Conservation (phyloP, 2,888 invertebrate genomes). For the Phyto melanocephala region DNA sequence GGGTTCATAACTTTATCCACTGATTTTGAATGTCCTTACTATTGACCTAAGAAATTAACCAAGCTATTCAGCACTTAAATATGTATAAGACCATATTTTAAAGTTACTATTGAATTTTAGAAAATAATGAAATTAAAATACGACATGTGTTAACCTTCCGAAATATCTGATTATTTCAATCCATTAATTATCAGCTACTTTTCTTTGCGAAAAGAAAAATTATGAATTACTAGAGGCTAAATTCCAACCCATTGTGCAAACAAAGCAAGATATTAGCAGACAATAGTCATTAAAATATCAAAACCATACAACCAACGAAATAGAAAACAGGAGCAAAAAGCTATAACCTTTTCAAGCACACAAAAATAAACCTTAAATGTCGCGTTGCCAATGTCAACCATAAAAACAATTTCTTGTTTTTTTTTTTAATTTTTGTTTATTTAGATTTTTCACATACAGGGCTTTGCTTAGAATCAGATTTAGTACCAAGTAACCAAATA, state of each 20-base stretch:
- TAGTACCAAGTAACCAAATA: constrained; percentile 52
- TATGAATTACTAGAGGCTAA: too few relatives aligned
- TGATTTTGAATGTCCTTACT: too few relatives aligned
- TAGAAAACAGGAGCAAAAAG: not conserved
- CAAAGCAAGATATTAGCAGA: constrained; percentile 3
- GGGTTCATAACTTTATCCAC: too few relatives aligned
- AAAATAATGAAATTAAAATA: too few relatives aligned
- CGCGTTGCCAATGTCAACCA: constrained; percentile 75
- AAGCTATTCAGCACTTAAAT: too few relatives aligned
- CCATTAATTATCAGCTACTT: too few relatives aligned
- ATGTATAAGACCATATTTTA: too few relatives aligned
- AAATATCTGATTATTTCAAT: too few relatives aligned
- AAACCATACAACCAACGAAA: constrained; percentile 30
- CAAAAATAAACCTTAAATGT: constrained; percentile 55
- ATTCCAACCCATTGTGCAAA: not conserved
- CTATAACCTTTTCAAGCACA: not conserved
- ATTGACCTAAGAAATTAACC: too few relatives aligned
- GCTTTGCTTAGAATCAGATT: not conserved
- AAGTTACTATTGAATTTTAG: too few relatives aligned
- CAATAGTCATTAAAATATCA: constrained; percentile 33
- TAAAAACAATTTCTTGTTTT: constrained; percentile 42
- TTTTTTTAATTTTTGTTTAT: constrained; percentile 38
- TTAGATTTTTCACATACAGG: constrained; percentile 17
- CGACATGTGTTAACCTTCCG: too few relatives aligned
- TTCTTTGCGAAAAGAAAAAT: too few relatives aligned